phyloP scores from a whole-genome alignment of 2,797 vertebrate species.

The Pseudochirops cupreus region DNA sequence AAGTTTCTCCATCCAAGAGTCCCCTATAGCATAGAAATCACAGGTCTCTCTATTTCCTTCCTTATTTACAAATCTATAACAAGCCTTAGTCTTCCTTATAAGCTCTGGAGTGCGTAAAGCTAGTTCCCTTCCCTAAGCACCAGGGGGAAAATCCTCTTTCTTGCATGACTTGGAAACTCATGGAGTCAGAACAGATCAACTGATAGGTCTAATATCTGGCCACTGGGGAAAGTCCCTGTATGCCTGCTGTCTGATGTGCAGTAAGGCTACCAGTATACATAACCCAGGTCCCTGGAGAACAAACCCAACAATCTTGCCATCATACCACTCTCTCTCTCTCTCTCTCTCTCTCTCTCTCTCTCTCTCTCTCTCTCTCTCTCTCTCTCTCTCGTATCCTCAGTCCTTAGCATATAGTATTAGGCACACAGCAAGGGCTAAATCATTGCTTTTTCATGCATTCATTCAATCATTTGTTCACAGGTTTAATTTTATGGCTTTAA shows the following conservation, averaged over 20 bases:
- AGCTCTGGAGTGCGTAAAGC: neutral
- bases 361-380: too few species aligned
- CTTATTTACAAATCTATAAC: neutral
- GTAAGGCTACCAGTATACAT: neutral
- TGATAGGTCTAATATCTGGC: neutral
- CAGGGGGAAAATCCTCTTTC: neutral
- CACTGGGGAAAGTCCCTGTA: neutral
- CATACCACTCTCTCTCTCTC: neutral
- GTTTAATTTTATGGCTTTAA: neutral
- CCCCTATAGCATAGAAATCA: neutral
- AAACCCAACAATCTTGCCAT: neutral
- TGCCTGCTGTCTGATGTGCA: neutral
- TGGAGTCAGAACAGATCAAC: neutral
- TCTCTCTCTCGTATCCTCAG: neutral
- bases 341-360: too few species aligned
- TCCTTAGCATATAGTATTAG: neutral
- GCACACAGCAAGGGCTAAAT: neutral
- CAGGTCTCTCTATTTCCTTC: neutral
- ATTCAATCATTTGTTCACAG: neutral
- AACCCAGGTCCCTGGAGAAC: neutral
- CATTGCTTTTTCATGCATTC: neutral
- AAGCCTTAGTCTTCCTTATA: neutral
- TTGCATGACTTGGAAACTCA: neutral
- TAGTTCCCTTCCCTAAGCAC: neutral
- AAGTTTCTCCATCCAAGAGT: neutral